Percentiles rank a stretch among this genome's conserved stretches.
Evolutionary conservation across 1,140 invertebrate species (phyloP).

Genomic region (Mycetomoellerius zeteki): DNA sequence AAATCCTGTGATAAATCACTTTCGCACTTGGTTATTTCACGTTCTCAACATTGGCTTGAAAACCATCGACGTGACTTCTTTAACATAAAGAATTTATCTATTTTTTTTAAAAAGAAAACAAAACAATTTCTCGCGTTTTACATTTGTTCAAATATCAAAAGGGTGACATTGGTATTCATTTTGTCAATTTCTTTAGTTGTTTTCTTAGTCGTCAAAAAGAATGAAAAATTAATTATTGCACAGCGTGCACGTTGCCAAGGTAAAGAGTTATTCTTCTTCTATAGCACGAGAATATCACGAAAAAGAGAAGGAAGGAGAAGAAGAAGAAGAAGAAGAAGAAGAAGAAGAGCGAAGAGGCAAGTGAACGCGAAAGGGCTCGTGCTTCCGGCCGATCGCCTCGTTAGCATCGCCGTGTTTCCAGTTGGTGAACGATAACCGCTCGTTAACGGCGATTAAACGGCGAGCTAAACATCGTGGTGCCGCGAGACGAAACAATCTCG

Average conservation of each 20-base stretch:
- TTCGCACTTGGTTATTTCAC: background rate
- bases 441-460: slow-evolving; percentile 85
- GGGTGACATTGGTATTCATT: background rate
- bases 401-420: slow-evolving; percentile 83
- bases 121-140: background rate
- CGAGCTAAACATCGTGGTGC: slow-evolving; percentile 82
- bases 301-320: background rate
- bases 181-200: background rate
- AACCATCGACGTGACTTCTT: background rate
- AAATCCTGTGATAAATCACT: background rate
- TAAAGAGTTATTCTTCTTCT: slow-evolving; percentile 31
- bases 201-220: background rate
- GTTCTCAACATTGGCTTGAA: background rate
- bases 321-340: slow-evolving; percentile 40
- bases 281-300: slow-evolving; percentile 7
- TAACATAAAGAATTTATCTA: background rate
- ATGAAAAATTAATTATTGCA: slow-evolving; percentile 23
- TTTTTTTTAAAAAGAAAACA: background rate
- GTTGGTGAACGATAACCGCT: slow-evolving; percentile 84
- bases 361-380: slow-evolving; percentile 71
- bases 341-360: slow-evolving; percentile 55
- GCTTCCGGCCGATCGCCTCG: slow-evolving; percentile 82
- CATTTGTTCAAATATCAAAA: background rate
- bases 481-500: slow-evolving; percentile 85
- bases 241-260: slow-evolving; percentile 13